Base-by-base conservation (phyloP, 2,888 invertebrate species). In the Callinectes sapidus region DNA sequence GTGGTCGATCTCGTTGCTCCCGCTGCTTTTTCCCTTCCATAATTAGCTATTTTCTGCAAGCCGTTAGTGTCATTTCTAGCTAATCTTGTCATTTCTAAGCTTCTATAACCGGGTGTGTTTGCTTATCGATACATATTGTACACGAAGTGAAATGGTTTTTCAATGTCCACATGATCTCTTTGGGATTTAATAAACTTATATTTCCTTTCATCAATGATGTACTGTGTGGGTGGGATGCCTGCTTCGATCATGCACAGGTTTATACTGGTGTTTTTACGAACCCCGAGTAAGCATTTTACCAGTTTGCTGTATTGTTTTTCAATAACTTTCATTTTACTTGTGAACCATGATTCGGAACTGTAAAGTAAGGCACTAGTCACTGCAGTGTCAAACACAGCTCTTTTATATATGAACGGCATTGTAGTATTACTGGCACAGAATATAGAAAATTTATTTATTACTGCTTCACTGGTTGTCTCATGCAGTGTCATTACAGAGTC, bases 181-280 rank as follows among this genome's bases (percentile, higher is more conserved):
- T 87, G n/a, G 8, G 18, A 23, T 42, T 87, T 87, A 0, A 42
- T 23, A 23, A 48, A 42, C 2, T 1, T 87, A n/a, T 16, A 87
- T 28, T 10, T 87, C 23, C n/a, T 42, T 35, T 81, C 23, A 13
- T 1, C 77, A 81, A 81, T 81, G 13, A 32, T 10, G 2, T 28
- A 1, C 2, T 81, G 77, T 1, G 2, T 1, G 8, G 77, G 32
- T 14, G 77, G 32, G 35, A 81, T 81, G 35, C 77, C 32, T 81
- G 77, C 87, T 10, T 87, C 87, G 23, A 87, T 48, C n/a, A 42
- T 42, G 48, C 87, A 87, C 42, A 87, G 13, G 10, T 87, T 42
- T n/a, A 42, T 48, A 18, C 87, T 87, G 10, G 87, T 87, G 23
- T 87, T 87, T 6, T 48, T 54, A 2, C 48, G 77, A 32, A 87